Evolutionary conservation across 2,797 vertebrate genomes (phyloP).

Genomic region (Zenarchopterus dispar): DNA sequence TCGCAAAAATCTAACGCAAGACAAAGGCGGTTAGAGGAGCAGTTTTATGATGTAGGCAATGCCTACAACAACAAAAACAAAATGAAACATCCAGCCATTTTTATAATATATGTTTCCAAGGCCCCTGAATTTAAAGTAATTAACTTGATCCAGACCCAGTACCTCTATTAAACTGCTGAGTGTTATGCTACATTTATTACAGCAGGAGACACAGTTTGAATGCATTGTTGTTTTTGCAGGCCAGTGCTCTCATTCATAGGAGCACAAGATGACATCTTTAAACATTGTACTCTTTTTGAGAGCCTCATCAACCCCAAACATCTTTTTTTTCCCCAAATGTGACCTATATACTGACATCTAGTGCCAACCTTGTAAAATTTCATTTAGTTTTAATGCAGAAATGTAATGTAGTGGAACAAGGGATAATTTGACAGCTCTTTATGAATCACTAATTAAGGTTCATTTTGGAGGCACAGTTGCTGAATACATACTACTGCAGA

Average conservation of each 20-base stretch:
- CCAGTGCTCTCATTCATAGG: conserved; percentile 28
- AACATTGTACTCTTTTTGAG: conserved; percentile 27
- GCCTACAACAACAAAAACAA: conserved; percentile 12
- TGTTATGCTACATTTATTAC: conserved; percentile 46
- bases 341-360: conserved; percentile 52
- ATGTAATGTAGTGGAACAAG: conserved; percentile 83
- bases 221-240: conserved; percentile 22
- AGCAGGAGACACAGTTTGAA: conserved; percentile 21
- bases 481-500: conserved; percentile 63
- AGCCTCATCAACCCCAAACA: conserved; percentile 54
- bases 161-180: conserved; percentile 15
- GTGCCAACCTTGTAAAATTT: conserved; percentile 37
- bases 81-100: neutral
- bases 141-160: conserved; percentile 19
- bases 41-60: conserved; percentile 10
- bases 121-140: neutral
- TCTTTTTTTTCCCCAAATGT: conserved; percentile 42
- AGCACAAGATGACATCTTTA: conserved; percentile 39
- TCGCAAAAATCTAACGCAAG: conserved; percentile 44
- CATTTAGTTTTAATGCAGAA: conserved; percentile 73
- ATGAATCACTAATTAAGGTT: conserved; percentile 80
- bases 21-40: conserved; percentile 5
- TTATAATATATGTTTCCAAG: conserved; percentile 1
- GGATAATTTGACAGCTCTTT: conserved; percentile 83
- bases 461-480: conserved; percentile 70